Conservation (phyloP, 2,113 vertebrate species). For the Dasyornis broadbenti region DNA sequence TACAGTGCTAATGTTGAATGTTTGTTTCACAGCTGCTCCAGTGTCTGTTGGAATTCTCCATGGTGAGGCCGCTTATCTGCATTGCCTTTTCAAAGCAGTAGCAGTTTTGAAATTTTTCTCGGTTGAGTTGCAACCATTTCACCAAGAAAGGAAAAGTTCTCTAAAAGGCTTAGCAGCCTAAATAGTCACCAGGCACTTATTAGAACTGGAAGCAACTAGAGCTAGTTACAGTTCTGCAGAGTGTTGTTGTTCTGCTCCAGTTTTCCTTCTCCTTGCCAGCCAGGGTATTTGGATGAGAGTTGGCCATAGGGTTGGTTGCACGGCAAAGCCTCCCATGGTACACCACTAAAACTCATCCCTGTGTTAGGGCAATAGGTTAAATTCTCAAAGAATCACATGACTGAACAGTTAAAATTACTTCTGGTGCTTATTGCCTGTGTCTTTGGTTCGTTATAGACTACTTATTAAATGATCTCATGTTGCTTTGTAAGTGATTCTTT, state of each 20-base stretch:
- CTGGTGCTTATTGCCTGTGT: not conserved
- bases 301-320: not conserved
- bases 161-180: conserved; percentile 35
- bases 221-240: not conserved
- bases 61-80: conserved; percentile 37
- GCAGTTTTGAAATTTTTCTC: conserved; percentile 39
- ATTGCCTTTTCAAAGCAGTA: conserved; percentile 55
- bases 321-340: not conserved
- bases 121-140: conserved; percentile 55
- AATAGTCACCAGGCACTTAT: conserved; percentile 9
- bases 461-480: not conserved
- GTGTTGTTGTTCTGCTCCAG: not conserved
- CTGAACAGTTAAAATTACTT: not conserved
- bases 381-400: not conserved
- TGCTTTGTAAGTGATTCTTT: not conserved
- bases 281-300: not conserved
- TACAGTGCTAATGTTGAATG: conserved; percentile 41
- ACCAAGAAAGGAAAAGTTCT: conserved; percentile 40
- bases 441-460: not conserved
- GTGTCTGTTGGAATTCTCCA: conserved; percentile 60
- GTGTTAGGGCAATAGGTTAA: not conserved
- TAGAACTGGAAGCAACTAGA: not conserved
- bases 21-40: conserved; percentile 65
- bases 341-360: not conserved
- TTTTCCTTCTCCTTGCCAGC: not conserved